Conservation (phyloP, 2,113 vertebrate species). For the Esox niger region DNA sequence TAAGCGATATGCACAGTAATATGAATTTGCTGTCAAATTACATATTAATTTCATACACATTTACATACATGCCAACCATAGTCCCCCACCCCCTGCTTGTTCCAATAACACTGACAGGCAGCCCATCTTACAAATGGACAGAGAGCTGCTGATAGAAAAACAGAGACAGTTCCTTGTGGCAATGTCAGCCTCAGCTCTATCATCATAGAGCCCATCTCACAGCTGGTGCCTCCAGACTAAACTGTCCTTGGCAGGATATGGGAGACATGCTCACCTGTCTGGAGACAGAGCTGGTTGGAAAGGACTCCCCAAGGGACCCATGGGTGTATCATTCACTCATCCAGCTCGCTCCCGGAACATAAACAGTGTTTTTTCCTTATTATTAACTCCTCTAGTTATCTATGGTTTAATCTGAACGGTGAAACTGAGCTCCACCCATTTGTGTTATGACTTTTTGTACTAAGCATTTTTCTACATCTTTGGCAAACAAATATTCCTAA, state of each 20-base stretch:
- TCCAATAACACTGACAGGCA: neutral
- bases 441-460: no score
- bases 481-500: no score
- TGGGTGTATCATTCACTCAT: neutral
- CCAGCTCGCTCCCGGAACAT: neutral
- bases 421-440: no score
- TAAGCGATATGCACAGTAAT: no score
- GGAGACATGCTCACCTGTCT: constrained; percentile 4
- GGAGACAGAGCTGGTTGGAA: neutral
- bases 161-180: neutral
- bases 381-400: no score
- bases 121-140: constrained; percentile 15
- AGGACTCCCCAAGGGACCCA: neutral
- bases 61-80: neutral
- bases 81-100: neutral
- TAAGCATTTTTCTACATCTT: no score
- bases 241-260: neutral
- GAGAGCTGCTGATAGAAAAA: constrained; percentile 18
- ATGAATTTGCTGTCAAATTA: no score
- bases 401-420: no score
- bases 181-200: neutral
- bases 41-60: neutral
- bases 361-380: neutral
- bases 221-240: neutral
- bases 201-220: neutral